These are phyloP conservation scores for Laterallus jamaicensis DNA, from an alignment of 2,113 vertebrate species.

Conservation along the genomic window DNA sequence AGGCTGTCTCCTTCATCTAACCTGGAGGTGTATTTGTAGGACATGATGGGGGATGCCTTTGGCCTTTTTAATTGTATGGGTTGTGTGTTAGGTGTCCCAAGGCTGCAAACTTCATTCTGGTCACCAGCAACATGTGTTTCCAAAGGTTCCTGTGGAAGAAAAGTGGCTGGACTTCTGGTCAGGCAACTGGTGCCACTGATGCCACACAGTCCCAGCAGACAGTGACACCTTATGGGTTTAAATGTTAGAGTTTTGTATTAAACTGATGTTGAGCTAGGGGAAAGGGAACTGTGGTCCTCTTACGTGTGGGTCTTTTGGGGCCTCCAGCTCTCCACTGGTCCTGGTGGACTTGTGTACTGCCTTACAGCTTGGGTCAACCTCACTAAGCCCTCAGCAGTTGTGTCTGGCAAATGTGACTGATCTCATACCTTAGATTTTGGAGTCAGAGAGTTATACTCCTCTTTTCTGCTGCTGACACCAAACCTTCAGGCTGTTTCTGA, in stretches of 20 bases:
- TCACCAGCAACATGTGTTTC: rapidly evolving
- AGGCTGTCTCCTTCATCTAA: rapidly evolving
- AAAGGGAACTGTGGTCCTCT: not conserved
- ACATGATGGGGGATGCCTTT: not conserved
- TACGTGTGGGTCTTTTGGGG: not conserved
- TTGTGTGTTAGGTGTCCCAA: not conserved
- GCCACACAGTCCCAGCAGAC: not conserved
- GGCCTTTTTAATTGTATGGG: not conserved
- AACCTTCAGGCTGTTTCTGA: not conserved
- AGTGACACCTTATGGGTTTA: not conserved
- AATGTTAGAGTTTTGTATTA: not conserved
- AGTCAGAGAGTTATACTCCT: not conserved
- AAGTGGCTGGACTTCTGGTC: not conserved
- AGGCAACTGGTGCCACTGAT: not conserved
- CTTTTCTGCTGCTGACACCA: not conserved
- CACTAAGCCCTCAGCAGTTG: not conserved
- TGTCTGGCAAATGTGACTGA: not conserved
- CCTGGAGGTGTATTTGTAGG: not conserved
- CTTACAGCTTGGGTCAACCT: rapidly evolving
- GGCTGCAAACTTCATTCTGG: not conserved
- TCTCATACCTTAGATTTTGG: not conserved
- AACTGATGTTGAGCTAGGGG: not conserved
- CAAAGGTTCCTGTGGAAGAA: not conserved
- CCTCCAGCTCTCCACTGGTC: not conserved
- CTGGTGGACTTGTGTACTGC: not conserved